Conservation (phyloP, 2,888 invertebrate species). For the Erebia palarica region DNA sequence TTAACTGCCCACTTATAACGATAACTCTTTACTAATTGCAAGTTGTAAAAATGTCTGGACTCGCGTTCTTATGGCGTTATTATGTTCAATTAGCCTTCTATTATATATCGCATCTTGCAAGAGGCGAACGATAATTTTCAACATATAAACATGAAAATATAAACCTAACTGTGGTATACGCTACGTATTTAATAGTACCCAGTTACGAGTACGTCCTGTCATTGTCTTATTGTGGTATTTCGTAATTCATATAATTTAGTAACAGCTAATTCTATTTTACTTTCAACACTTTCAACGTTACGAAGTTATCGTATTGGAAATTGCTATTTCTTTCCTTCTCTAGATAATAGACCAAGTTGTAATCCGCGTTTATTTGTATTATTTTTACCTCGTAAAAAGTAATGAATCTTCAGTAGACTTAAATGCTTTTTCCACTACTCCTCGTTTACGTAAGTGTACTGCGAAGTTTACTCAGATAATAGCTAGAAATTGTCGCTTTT, state of each 20-base stretch:
- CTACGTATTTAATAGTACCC: constrained; percentile 27
- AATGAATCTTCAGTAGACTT: too few species aligned
- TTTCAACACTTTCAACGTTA: background rate
- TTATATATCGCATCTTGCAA: constrained; percentile 4
- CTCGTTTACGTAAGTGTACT: too few species aligned
- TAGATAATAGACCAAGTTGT: background rate
- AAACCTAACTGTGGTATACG: constrained; percentile 14
- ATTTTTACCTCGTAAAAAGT: too few species aligned
- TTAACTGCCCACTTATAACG: constrained; percentile 6
- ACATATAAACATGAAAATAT: constrained; percentile 14
- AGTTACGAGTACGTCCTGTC: constrained; percentile 10
- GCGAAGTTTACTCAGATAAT: too few species aligned
- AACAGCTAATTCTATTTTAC: background rate
- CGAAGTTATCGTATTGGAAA: background rate
- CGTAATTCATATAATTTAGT: constrained; percentile 20
- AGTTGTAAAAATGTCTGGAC: constrained; percentile 22
- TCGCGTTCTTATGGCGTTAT: constrained; percentile 22
- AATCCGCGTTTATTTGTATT: too few species aligned
- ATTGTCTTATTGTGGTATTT: constrained; percentile 28
- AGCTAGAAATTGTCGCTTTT: too few species aligned
- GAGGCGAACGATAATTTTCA: constrained; percentile 26
- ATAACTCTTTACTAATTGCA: constrained; percentile 20
- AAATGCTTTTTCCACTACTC: too few species aligned
- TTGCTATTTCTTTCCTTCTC: background rate
- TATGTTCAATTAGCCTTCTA: constrained; percentile 30